These are phyloP conservation scores for Elachura formosa DNA, from an alignment of 2,113 vertebrate species.

Conservation along the genomic window DNA sequence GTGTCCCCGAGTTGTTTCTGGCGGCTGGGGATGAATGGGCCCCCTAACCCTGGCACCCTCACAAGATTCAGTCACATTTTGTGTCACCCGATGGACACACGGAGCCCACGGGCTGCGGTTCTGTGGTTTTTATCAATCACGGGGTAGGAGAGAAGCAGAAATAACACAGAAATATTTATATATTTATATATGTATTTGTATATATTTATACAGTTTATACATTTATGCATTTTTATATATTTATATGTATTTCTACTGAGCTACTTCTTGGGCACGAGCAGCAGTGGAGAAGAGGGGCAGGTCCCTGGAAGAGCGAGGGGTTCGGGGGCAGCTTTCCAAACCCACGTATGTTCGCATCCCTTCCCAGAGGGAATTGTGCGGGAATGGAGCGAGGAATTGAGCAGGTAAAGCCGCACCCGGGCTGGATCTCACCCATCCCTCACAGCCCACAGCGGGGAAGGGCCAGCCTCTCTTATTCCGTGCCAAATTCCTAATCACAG, in stretches of 20 bases:
- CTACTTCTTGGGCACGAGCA: neutral
- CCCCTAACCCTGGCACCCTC: fast-evolving
- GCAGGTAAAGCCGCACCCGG: neutral
- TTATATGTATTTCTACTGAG: neutral
- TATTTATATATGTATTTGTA: neutral
- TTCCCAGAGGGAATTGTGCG: neutral
- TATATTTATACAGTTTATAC: neutral
- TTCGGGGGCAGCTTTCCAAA: neutral
- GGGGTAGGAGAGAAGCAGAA: neutral
- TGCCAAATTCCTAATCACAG: neutral
- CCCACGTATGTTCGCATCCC: neutral
- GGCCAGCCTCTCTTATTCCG: neutral
- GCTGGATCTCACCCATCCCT: neutral
- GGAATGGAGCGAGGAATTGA: neutral
- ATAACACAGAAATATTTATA: neutral
- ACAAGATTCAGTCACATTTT: neutral
- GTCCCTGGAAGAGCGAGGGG: neutral
- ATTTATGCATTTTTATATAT: neutral
- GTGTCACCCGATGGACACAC: neutral
- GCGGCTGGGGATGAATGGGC: neutral
- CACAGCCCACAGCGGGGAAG: neutral
- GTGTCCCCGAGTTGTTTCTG: fast-evolving
- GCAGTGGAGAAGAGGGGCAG: fast-evolving
- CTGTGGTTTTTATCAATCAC: neutral
- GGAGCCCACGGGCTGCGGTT: neutral